Evolutionary conservation across 2,797 vertebrate genomes (phyloP).

Genomic region (Heterohyrax brucei): DNA sequence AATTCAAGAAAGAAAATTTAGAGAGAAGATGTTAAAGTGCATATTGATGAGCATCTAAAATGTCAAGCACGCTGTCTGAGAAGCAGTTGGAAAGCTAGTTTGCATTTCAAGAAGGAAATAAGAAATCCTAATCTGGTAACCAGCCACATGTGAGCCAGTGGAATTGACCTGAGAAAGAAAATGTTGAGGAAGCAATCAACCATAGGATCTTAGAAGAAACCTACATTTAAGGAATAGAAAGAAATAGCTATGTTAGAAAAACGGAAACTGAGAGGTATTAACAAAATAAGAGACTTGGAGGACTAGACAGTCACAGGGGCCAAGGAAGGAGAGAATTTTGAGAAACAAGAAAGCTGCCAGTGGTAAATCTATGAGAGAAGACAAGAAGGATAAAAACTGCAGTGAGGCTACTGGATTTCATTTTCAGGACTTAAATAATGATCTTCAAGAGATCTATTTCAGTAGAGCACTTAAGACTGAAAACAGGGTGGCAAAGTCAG

Average conservation of each 20-base stretch:
- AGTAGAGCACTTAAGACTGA: not conserved
- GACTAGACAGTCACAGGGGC: not conserved
- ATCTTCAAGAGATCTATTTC: not conserved
- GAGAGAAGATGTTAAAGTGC: not conserved
- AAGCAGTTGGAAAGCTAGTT: not conserved
- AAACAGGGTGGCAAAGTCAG: not conserved
- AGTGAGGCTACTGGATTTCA: not conserved
- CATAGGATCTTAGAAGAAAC: not conserved
- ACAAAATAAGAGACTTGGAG: conserved; percentile 13
- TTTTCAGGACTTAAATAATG: not conserved
- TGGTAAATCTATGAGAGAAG: not conserved
- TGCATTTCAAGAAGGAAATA: conserved; percentile 53
- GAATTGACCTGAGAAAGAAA: not conserved
- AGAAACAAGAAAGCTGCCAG: not conserved
- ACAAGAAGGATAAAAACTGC: not conserved
- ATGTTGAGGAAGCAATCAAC: not conserved
- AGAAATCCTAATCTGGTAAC: not conserved
- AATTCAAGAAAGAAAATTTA: conserved; percentile 50
- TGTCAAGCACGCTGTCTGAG: not conserved
- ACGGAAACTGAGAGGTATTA: not conserved
- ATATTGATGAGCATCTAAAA: conserved; percentile 19
- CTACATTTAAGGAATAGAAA: conserved; percentile 36
- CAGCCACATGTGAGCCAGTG: not conserved
- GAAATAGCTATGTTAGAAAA: not conserved
- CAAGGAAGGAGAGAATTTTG: not conserved